These are phyloP conservation scores for Borostomias antarcticus DNA, from an alignment of 2,797 vertebrate species.

Conservation along the genomic window DNA sequence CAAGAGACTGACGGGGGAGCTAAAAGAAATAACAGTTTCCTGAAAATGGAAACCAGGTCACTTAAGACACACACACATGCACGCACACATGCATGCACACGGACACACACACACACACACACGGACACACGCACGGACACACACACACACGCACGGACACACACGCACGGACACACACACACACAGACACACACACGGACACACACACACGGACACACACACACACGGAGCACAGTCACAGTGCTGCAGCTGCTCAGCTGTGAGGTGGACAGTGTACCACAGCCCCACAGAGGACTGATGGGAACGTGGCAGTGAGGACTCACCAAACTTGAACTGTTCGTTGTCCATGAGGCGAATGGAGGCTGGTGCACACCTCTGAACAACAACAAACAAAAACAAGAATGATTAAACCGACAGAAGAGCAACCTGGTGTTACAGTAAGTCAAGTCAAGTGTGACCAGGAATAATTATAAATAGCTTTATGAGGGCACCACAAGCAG, in stretches of 20 bases:
- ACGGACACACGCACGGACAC: no score
- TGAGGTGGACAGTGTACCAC: background rate
- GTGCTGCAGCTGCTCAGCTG: background rate
- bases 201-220: no score
- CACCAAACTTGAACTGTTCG: constrained; percentile 96
- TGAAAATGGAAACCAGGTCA: constrained; percentile 36
- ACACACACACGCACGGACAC: no score
- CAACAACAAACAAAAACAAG: background rate
- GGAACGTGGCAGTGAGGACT: constrained; percentile 57
- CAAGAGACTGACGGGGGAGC: background rate
- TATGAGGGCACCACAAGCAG: background rate
- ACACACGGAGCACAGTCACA: background rate
- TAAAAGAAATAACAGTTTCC: background rate
- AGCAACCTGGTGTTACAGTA: background rate
- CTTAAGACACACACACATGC: no score
- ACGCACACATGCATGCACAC: no score
- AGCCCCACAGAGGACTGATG: background rate
- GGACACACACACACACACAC: no score
- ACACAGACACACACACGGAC: no score
- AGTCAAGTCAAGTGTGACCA: background rate
- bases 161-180: no score
- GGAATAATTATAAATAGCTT: background rate
- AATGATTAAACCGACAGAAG: background rate
- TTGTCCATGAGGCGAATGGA: constrained; percentile 98
- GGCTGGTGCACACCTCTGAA: constrained; percentile 95